A percentile compares a stretch with the other conserved stretches of the same genome.
phyloP scores from a whole-genome alignment of 2,113 vertebrate genomes.

The Sisor rabdophorus region DNA sequence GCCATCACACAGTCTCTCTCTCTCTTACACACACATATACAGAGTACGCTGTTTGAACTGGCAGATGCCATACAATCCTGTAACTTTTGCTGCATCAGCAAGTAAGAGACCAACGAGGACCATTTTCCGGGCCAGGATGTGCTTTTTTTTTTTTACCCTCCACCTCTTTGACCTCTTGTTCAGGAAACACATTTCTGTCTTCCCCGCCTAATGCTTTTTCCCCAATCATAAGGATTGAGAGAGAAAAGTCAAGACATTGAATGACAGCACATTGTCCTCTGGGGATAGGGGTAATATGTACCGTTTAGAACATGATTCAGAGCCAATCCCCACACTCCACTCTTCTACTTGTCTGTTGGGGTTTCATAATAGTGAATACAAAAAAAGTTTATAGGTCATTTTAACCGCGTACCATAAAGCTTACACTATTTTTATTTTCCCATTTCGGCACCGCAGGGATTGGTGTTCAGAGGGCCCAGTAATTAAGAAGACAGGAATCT shows the following conservation, averaged over 20 bases:
- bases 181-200: slow-evolving; percentile 96
- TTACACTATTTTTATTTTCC: slow-evolving; percentile 67
- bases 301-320: slow-evolving; percentile 43
- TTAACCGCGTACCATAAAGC: slow-evolving; percentile 52
- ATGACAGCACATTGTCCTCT: slow-evolving; percentile 76
- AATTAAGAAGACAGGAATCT: slow-evolving; percentile 67
- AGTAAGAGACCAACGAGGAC: slow-evolving; percentile 79
- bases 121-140: slow-evolving; percentile 83
- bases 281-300: slow-evolving; percentile 75
- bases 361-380: slow-evolving; percentile 54
- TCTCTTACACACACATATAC: slow-evolving; percentile 80
- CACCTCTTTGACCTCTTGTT: slow-evolving; percentile 81
- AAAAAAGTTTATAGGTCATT: slow-evolving; percentile 60
- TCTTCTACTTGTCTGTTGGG: slow-evolving; percentile 22
- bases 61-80: slow-evolving; percentile 78
- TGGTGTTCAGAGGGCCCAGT: slow-evolving; percentile 59
- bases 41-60: slow-evolving; percentile 77
- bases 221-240: slow-evolving; percentile 48
- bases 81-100: slow-evolving; percentile 94
- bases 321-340: slow-evolving; percentile 8
- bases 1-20: slow-evolving; percentile 74
- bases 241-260: slow-evolving; percentile 62
- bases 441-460: slow-evolving; percentile 57
- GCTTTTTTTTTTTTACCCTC: slow-evolving; percentile 86
- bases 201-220: slow-evolving; percentile 60